Evolutionary conservation across 2,888 invertebrate genomes (phyloP).

Genomic region (Allolobophora icterica): DNA sequence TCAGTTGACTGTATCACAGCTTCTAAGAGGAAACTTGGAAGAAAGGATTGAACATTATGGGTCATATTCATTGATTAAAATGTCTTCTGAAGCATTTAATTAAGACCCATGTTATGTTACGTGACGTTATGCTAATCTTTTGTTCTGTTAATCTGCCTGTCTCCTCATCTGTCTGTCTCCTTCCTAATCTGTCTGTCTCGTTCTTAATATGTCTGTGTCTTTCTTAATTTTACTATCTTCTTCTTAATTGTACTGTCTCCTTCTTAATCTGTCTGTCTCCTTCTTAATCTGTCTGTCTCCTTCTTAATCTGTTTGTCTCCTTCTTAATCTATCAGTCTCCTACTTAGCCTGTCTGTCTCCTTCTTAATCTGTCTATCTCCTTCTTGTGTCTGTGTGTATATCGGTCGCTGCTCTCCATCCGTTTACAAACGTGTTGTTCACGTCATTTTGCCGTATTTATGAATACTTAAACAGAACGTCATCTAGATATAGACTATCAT

Average conservation of each 20-base stretch:
- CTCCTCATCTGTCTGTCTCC: background rate
- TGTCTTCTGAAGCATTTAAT: background rate
- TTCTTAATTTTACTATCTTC: background rate
- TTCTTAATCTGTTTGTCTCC: background rate
- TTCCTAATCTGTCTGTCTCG: too few relatives aligned
- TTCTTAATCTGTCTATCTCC: background rate
- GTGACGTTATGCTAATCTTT: background rate
- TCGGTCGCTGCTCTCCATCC: background rate
- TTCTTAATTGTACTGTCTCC: background rate
- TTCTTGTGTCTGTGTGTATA: background rate
- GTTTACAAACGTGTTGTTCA: background rate
- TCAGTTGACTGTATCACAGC: background rate
- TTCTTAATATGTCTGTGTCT: too few relatives aligned
- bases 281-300: too few relatives aligned
- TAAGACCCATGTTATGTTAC: background rate
- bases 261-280: too few relatives aligned
- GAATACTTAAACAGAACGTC: background rate
- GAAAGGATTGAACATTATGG: background rate
- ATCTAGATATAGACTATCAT: background rate
- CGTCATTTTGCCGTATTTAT: conserved; percentile 5
- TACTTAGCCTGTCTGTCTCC: background rate
- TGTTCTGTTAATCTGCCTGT: background rate
- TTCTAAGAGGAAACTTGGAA: background rate
- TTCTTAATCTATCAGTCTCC: background rate
- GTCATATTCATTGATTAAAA: background rate